A percentile compares a stretch with the other conserved stretches of the same genome.
Conservation (phyloP, 2,888 invertebrate genomes). For the Theodoxus fluviatilis region DNA sequence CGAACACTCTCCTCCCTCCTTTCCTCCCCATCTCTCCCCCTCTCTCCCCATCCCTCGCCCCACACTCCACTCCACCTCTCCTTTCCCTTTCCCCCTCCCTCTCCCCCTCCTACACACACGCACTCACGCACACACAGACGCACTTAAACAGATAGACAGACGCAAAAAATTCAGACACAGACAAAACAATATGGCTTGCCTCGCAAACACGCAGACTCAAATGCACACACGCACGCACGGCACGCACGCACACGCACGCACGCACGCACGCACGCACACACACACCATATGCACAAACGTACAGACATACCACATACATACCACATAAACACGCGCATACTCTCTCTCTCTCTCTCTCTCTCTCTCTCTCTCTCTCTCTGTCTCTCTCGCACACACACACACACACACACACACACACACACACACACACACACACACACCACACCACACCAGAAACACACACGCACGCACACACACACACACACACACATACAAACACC, state of each 20-base stretch:
- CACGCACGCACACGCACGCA: no score
- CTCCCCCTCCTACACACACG: background rate
- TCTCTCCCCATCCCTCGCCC: conserved; percentile 16
- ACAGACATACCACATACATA: no score
- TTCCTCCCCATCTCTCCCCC: conserved; percentile 5
- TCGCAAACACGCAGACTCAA: no score
- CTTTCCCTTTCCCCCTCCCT: background rate
- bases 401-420: background rate
- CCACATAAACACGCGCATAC: no score
- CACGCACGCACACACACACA: no score
- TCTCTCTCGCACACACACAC: background rate
- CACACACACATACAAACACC: no score
- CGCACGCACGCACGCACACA: no score
- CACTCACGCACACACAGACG: background rate
- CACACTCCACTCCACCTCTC: no score
- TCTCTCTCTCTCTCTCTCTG: background rate
- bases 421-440: background rate
- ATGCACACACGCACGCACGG: no score
- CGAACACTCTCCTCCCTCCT: background rate
- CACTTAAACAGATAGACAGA: background rate
- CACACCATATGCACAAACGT: no score
- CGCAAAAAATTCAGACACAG: no score
- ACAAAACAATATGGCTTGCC: no score
- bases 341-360: conserved; percentile 16
- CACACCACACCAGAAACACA: background rate